These are phyloP conservation scores for Rhamphomyia laevipes DNA, from an alignment of 2,888 invertebrate genomes.

Conservation along the genomic window DNA sequence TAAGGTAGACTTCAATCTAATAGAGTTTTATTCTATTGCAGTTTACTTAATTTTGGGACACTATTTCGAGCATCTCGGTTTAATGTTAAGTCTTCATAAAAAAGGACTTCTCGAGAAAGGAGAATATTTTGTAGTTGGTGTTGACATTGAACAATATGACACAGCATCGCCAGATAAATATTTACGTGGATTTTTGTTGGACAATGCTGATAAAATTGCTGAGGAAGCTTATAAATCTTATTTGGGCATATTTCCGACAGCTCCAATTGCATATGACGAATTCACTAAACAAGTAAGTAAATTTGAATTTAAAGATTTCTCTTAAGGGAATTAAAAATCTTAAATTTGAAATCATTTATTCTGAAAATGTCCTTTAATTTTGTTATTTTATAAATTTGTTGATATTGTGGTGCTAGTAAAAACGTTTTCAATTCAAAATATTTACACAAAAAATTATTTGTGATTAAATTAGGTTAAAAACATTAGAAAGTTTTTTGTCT, in stretches of 20 bases:
- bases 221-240: slow-evolving; percentile 68
- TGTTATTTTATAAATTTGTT: background rate
- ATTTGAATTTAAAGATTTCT: background rate
- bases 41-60: slow-evolving; percentile 86
- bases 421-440: too few species aligned
- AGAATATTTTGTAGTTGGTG: slow-evolving; percentile 89
- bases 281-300: slow-evolving; percentile 47
- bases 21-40: too few species aligned
- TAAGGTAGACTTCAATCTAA: too few species aligned
- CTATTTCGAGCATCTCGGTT: slow-evolving; percentile 80
- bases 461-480: too few species aligned
- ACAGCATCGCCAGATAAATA: slow-evolving; percentile 64
- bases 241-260: slow-evolving; percentile 69
- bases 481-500: too few species aligned
- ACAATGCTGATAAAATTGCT: slow-evolving; percentile 42
- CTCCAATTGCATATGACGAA: slow-evolving; percentile 56
- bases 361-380: too few species aligned
- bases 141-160: slow-evolving; percentile 82
- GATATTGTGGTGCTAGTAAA: too few species aligned
- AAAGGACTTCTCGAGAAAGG: slow-evolving; percentile 70
- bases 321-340: background rate
- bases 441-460: too few species aligned
- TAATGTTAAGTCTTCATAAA: slow-evolving; percentile 78
- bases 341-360: background rate
- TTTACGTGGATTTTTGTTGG: slow-evolving; percentile 60